Evolutionary conservation across 2,113 vertebrate genomes (phyloP).

Genomic region (Alethe diademata): DNA sequence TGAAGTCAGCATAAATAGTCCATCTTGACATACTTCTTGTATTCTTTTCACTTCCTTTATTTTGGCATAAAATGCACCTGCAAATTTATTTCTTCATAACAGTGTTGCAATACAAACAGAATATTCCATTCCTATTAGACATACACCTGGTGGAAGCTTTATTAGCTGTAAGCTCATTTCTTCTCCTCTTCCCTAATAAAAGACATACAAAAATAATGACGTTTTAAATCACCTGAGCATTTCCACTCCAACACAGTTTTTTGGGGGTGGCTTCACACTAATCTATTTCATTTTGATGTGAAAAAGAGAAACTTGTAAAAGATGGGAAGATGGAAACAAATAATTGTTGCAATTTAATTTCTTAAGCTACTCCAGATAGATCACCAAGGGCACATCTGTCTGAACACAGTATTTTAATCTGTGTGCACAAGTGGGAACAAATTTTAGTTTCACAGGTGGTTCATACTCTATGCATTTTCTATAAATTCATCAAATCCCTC

Average conservation of each 20-base stretch:
- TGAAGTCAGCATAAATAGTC: background rate
- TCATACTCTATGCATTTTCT: background rate
- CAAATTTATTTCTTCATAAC: background rate
- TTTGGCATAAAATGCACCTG: constrained; percentile 38
- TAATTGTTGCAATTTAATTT: background rate
- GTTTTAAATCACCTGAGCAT: background rate
- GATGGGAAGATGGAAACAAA: background rate
- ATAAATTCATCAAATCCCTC: background rate
- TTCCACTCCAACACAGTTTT: background rate
- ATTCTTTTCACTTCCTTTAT: constrained; percentile 17
- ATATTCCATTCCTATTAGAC: background rate
- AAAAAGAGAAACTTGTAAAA: background rate
- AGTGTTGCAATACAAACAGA: constrained; percentile 3
- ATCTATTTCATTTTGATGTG: background rate
- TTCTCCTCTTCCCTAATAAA: background rate
- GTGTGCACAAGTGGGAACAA: background rate
- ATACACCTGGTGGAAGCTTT: background rate
- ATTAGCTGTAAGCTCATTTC: constrained; percentile 1
- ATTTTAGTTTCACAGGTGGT: background rate
- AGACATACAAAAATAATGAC: background rate
- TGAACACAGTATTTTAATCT: background rate
- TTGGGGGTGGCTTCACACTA: background rate
- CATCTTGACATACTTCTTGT: background rate
- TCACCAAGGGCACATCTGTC: background rate
- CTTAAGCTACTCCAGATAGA: background rate